These are phyloP conservation scores for Orgyia antiqua DNA, from an alignment of 2,888 invertebrate species.

Conservation along the genomic window DNA sequence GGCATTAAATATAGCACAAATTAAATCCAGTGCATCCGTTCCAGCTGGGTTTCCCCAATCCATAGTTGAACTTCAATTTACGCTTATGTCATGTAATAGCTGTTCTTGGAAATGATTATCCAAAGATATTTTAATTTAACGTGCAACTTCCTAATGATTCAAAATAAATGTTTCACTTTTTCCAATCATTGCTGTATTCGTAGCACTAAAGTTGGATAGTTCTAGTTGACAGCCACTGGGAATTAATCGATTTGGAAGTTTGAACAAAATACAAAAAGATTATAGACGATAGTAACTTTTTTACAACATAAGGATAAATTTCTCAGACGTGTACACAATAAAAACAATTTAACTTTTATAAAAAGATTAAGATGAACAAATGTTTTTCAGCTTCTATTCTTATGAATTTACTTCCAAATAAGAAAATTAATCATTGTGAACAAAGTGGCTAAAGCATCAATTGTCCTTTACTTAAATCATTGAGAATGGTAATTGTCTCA, in stretches of 20 bases:
- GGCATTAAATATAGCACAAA: too few species aligned
- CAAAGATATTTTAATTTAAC: too few species aligned
- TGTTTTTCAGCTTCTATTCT: too few species aligned
- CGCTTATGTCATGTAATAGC: slow-evolving; percentile 15
- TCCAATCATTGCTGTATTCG: slow-evolving; percentile 18
- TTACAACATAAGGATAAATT: too few species aligned
- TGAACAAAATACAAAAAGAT: background rate
- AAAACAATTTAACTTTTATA: too few species aligned
- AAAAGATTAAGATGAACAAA: too few species aligned
- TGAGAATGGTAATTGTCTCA: slow-evolving; percentile 68
- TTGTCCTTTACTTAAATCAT: slow-evolving; percentile 59
- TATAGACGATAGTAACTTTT: background rate
- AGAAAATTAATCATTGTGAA: slow-evolving; percentile 36
- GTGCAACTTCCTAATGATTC: slow-evolving; percentile 26
- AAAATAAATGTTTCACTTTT: slow-evolving; percentile 23
- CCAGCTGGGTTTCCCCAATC: slow-evolving; percentile 12
- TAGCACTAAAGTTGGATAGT: slow-evolving; percentile 16
- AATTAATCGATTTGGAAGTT: slow-evolving; percentile 1
- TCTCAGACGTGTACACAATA: too few species aligned
- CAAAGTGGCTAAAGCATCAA: slow-evolving; percentile 51
- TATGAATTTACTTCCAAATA: too few species aligned
- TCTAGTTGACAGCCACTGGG: slow-evolving; percentile 11
- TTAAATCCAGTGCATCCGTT: slow-evolving; percentile 2
- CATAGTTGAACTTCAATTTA: too few species aligned
- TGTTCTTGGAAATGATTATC: too few species aligned